A percentile compares a stretch with the other conserved stretches of the same genome.
Evolutionary conservation across 2,113 vertebrate species (phyloP).

Genomic region (Epinephelus fuscoguttatus): DNA sequence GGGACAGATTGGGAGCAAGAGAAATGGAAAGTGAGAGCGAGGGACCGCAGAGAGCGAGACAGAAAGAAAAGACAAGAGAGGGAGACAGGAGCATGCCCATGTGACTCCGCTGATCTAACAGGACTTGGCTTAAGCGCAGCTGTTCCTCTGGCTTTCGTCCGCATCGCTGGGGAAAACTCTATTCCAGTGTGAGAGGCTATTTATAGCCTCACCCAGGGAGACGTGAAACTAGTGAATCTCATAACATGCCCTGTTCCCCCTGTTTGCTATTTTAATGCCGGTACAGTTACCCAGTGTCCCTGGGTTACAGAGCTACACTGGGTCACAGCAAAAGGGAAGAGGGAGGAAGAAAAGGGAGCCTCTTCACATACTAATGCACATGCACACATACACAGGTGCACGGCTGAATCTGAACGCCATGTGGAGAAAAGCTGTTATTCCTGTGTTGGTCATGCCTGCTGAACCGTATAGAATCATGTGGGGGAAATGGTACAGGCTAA

Average conservation of each 20-base stretch:
- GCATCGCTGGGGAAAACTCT: conserved; percentile 83
- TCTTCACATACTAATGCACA: neutral
- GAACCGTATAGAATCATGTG: conserved; percentile 29
- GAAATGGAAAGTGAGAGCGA: conserved; percentile 22
- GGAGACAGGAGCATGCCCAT: conserved; percentile 51
- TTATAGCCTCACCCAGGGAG: conserved; percentile 81
- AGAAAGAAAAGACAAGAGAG: conserved; percentile 43
- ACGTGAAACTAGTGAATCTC: conserved; percentile 75
- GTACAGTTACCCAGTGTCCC: conserved; percentile 77
- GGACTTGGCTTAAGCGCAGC: conserved; percentile 85
- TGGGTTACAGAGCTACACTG: conserved; percentile 65
- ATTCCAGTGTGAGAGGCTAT: conserved; percentile 81
- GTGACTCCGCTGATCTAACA: conserved; percentile 79
- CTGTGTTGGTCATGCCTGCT: conserved; percentile 23
- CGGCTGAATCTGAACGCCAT: conserved; percentile 29
- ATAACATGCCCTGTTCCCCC: conserved; percentile 66
- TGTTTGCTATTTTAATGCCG: conserved; percentile 79
- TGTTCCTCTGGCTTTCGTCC: conserved; percentile 82
- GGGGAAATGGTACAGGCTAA: conserved; percentile 26
- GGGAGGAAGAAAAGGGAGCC: neutral
- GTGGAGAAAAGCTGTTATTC: conserved; percentile 47
- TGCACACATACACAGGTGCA: conserved; percentile 25
- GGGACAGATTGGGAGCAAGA: conserved; percentile 38
- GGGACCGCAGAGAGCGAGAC: conserved; percentile 39
- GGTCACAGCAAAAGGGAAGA: conserved; percentile 58